phyloP scores from a whole-genome alignment of 1,140 invertebrate genomes.

The Goniozus legneri region DNA sequence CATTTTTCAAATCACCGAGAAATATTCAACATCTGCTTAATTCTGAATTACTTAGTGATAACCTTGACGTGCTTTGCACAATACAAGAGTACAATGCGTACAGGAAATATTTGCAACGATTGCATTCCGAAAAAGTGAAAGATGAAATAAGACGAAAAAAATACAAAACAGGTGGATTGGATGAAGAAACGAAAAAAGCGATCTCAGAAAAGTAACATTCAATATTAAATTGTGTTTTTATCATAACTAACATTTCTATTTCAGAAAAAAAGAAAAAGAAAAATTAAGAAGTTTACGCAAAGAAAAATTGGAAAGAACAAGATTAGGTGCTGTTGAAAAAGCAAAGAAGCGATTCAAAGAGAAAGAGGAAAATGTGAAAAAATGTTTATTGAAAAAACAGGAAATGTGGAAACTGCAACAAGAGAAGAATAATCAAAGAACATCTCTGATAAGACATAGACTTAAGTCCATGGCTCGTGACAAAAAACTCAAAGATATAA shows the following conservation, averaged over 20 bases:
- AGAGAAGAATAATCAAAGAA: constrained; percentile 1
- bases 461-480: constrained; percentile 8
- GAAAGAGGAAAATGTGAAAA: constrained; percentile 6
- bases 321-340: constrained; percentile 8
- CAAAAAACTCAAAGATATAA: constrained; percentile 15
- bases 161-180: constrained; percentile 4
- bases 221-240: neutral
- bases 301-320: constrained; percentile 5
- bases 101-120: constrained; percentile 38
- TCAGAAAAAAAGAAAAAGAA: constrained; percentile 15
- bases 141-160: constrained; percentile 19
- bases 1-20: constrained; percentile 31
- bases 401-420: constrained; percentile 11
- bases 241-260: no score
- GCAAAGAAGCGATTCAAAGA: no score
- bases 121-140: constrained; percentile 32
- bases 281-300: neutral
- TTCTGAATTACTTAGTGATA: constrained; percentile 35
- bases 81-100: constrained; percentile 45
- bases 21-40: constrained; percentile 32
- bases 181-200: constrained; percentile 17
- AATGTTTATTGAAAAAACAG: neutral
- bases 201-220: no score
- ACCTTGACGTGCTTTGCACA: constrained; percentile 41
- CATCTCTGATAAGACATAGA: constrained; percentile 13